These are phyloP conservation scores for Cerceris ruficornis DNA, from an alignment of 2,888 invertebrate species.

Conservation along the genomic window DNA sequence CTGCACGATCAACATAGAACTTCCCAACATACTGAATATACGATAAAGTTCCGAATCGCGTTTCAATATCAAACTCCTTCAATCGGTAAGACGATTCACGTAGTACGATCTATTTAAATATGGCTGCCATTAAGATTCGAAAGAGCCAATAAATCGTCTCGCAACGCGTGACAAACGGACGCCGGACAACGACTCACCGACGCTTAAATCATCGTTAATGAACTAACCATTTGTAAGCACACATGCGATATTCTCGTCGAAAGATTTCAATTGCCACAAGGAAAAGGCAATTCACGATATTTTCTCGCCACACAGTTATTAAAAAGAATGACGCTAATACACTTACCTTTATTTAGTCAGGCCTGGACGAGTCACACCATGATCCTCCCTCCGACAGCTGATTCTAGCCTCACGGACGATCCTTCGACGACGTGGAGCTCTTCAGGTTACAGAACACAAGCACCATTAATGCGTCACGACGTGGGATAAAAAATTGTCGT, in stretches of 20 bases:
- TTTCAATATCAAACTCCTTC: too few relatives aligned
- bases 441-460: slow-evolving; percentile 42
- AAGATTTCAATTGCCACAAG: not conserved
- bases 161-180: not conserved
- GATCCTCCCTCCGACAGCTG: slow-evolving; percentile 29
- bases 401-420: slow-evolving; percentile 14
- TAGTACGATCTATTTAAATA: too few relatives aligned
- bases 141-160: not conserved
- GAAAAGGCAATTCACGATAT: not conserved
- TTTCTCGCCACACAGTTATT: not conserved
- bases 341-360: slow-evolving; percentile 18
- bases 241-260: too few relatives aligned
- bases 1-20: too few relatives aligned
- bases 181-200: not conserved
- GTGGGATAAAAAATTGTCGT: not conserved
- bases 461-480: slow-evolving; percentile 42
- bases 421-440: slow-evolving; percentile 5
- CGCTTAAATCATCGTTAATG: not conserved
- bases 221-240: not conserved
- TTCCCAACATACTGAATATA: too few relatives aligned
- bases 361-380: slow-evolving; percentile 52
- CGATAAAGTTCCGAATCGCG: too few relatives aligned
- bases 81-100: too few relatives aligned
- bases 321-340: not conserved
- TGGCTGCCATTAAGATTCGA: not conserved